Evolutionary conservation across 2,888 invertebrate species (phyloP).

Genomic region (Sycophila texana): DNA sequence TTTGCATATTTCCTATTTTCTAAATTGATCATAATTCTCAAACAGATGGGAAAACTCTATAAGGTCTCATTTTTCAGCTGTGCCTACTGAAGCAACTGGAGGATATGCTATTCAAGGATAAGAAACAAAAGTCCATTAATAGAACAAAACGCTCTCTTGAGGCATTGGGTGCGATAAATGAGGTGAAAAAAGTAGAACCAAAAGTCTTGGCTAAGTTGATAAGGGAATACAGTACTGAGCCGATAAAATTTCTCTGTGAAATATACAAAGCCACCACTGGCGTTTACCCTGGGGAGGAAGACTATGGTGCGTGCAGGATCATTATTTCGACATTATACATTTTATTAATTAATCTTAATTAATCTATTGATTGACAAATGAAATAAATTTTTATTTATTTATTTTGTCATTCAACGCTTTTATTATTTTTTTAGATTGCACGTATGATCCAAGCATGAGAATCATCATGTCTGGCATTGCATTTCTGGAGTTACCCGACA

Average conservation of each 20-base stretch:
- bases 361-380: too few species aligned
- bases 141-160: slow-evolving; percentile 64
- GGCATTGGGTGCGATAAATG: slow-evolving; percentile 68
- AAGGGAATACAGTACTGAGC: slow-evolving; percentile 60
- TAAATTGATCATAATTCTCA: too few species aligned
- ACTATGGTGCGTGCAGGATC: slow-evolving; percentile 63
- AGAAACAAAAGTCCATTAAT: slow-evolving; percentile 64
- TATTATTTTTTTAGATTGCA: slow-evolving; percentile 53
- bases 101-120: slow-evolving; percentile 65
- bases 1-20: neutral
- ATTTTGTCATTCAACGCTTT: neutral
- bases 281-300: slow-evolving; percentile 68
- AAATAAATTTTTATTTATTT: neutral
- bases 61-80: slow-evolving; percentile 58
- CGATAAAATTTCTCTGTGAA: slow-evolving; percentile 67
- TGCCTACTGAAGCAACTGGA: slow-evolving; percentile 64
- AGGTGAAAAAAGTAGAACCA: slow-evolving; percentile 63
- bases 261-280: slow-evolving; percentile 68
- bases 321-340: neutral
- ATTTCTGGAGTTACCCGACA: slow-evolving; percentile 69
- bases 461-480: slow-evolving; percentile 71
- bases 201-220: slow-evolving; percentile 64
- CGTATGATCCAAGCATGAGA: slow-evolving; percentile 62
- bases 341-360: neutral
- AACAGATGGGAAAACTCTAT: too few species aligned